A percentile compares a stretch with the other conserved stretches of the same genome.
phyloP scores from a whole-genome alignment of 30 jellyfish, hydroid and myxozoan genomes.

The Aurelia coerulea region DNA sequence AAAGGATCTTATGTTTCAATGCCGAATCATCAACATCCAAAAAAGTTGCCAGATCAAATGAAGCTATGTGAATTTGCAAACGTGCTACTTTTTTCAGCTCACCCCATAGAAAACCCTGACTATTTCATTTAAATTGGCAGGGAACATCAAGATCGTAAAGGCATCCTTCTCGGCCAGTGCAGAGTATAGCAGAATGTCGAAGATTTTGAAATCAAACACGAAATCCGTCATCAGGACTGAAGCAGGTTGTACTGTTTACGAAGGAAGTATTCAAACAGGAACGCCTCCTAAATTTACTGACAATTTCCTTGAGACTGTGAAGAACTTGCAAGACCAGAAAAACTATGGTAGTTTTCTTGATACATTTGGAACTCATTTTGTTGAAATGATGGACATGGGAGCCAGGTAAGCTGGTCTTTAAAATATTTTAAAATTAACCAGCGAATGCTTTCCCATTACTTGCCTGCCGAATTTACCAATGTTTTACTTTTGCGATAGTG shows the following conservation, averaged over 20 bases:
- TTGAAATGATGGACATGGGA: slow-evolving; percentile 40
- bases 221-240: slow-evolving; percentile 53
- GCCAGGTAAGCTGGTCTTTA: slow-evolving; percentile 25
- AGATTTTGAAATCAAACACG: slow-evolving; percentile 32
- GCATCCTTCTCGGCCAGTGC: slow-evolving; percentile 69
- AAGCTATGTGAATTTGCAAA: too few relatives aligned
- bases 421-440: too few relatives aligned
- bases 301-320: slow-evolving; percentile 41
- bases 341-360: slow-evolving; percentile 11
- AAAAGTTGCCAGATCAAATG: too few relatives aligned
- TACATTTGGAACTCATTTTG: slow-evolving; percentile 50
- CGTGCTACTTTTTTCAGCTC: too few relatives aligned
- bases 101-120: too few relatives aligned
- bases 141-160: slow-evolving; percentile 11
- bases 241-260: slow-evolving; percentile 57
- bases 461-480: too few relatives aligned
- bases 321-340: neutral
- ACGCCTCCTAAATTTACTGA: slow-evolving; percentile 42
- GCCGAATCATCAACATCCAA: too few relatives aligned
- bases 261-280: slow-evolving; percentile 48
- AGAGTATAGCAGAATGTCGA: slow-evolving; percentile 54
- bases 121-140: too few relatives aligned
- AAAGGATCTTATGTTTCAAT: too few relatives aligned
- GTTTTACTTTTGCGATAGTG: too few relatives aligned
- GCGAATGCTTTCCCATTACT: too few relatives aligned